Base-by-base conservation (phyloP, 2,113 vertebrate genomes). In the Trematocara nigrifrons region DNA sequence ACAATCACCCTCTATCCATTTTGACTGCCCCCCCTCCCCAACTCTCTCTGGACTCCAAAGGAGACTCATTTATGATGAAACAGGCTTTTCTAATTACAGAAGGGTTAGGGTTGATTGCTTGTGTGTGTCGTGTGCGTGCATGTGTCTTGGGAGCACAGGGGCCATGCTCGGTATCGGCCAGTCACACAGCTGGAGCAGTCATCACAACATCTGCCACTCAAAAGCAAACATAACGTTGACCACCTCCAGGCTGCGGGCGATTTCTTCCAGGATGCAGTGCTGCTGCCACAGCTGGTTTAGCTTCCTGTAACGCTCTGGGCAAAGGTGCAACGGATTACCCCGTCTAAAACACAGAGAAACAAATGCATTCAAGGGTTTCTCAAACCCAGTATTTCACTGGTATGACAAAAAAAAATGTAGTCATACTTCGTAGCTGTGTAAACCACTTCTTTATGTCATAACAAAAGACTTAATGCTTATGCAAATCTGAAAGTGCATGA, bases 181-280 rank as follows among this genome's bases (percentile, higher is more conserved):
- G n/a, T 57, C 79, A 64, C 57, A 31, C 80, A 71, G 78, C 56
- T 86, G 89, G 45, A 84, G 79, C 64, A 47, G 15, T 83, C 79
- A 86, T 98, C 96, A 99, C 84, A 99, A 96, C 94, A 97, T 96
- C 83, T 99, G 98, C 99, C 99, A 99, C 91, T 99, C 98, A 87
- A 99, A 97, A 94, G 97, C 97, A 83, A 98, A 98, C 96, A 99
- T 92, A 88, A 98, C 96, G 77, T 97, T 99, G 94, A 97, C 98
- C 0, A 97, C 97, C 95, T 99, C 99, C 84, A 98, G 97, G 93
- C 97, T 98, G 69, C 98, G 97, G 78, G 98, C 98, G 31, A 99
- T 99, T 94, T 99, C 98, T 90, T 99, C 98, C 94, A 99, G 96
- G 91, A 99, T 97, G 94, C 99, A 98, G 92, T 99, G 99, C 31